Percentiles rank a stretch among this genome's conserved stretches.
Evolutionary conservation across 2,888 invertebrate genomes (phyloP).

Genomic region (Itoplectis maculator): DNA sequence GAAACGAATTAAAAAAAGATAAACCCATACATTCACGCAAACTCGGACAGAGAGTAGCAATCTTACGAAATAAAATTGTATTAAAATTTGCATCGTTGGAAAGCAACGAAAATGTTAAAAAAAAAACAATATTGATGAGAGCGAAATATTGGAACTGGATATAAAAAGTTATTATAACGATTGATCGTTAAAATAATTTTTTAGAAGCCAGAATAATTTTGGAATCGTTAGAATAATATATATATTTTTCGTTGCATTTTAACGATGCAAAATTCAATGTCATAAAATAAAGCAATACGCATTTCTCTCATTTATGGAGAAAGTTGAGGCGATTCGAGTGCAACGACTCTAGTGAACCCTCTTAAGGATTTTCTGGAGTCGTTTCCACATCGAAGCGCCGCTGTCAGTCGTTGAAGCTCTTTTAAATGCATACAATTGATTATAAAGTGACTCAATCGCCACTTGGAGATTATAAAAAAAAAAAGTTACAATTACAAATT

Average conservation of each 20-base stretch:
- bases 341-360: background rate
- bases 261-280: too few relatives aligned
- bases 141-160: too few relatives aligned
- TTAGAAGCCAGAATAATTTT: too few relatives aligned
- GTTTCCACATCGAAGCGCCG: slow-evolving; percentile 29
- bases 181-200: too few relatives aligned
- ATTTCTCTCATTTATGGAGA: slow-evolving; percentile 6
- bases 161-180: too few relatives aligned
- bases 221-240: too few relatives aligned
- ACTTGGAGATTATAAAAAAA: slow-evolving; percentile 12
- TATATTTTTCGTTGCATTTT: too few relatives aligned
- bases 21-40: slow-evolving; percentile 23
- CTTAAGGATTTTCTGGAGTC: slow-evolving; percentile 11
- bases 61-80: slow-evolving; percentile 60
- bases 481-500: slow-evolving; percentile 28
- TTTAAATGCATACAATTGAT: slow-evolving; percentile 23
- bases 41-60: slow-evolving; percentile 23
- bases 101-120: too few relatives aligned
- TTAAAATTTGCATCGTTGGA: too few relatives aligned
- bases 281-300: slow-evolving; percentile 48
- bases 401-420: slow-evolving; percentile 35
- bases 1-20: slow-evolving; percentile 11
- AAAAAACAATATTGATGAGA: too few relatives aligned
- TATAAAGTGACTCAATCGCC: slow-evolving; percentile 7
- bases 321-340: slow-evolving; percentile 2